Evolutionary conservation across 92 coral and sea anemone genomes (phyloP).

Genomic region (Siderastrea siderea): DNA sequence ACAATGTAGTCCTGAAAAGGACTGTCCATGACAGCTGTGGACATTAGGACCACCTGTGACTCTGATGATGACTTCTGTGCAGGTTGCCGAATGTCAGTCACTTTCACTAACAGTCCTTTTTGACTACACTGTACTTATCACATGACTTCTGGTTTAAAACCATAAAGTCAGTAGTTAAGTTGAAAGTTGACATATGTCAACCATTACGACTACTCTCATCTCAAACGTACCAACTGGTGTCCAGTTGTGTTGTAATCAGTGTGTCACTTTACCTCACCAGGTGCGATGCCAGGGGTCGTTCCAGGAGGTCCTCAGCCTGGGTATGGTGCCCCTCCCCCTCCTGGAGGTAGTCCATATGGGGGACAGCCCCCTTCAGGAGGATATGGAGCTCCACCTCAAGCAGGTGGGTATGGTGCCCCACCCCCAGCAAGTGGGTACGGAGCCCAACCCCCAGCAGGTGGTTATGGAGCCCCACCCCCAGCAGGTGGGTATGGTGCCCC

Average conservation of each 20-base stretch:
- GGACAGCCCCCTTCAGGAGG: slow-evolving; percentile 43
- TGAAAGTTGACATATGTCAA: too few relatives aligned
- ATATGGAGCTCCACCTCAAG: slow-evolving; percentile 29
- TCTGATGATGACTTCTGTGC: too few relatives aligned
- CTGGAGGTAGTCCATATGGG: slow-evolving; percentile 14
- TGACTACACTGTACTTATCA: too few relatives aligned
- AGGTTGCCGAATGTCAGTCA: too few relatives aligned
- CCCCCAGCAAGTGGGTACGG: slow-evolving; percentile 61
- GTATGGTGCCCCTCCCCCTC: slow-evolving; percentile 27
- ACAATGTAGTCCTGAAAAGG: too few relatives aligned
- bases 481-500: slow-evolving; percentile 35
- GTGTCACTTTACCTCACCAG: slow-evolving; percentile 58
- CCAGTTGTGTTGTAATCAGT: background rate
- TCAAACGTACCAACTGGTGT: too few relatives aligned
- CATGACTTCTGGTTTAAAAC: too few relatives aligned
- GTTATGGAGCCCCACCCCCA: slow-evolving; percentile 51
- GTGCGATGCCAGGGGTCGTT: slow-evolving; percentile 55
- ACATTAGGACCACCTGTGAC: too few relatives aligned
- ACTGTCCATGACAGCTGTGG: too few relatives aligned
- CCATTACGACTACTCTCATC: too few relatives aligned
- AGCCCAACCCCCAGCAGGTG: slow-evolving; percentile 37
- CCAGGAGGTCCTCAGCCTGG: slow-evolving; percentile 40
- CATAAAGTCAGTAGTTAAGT: too few relatives aligned
- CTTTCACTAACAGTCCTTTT: too few relatives aligned
- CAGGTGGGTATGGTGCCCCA: slow-evolving; percentile 36